Conservation (phyloP, 2,113 vertebrate species). For the Cryptoleucopteryx plumbea region DNA sequence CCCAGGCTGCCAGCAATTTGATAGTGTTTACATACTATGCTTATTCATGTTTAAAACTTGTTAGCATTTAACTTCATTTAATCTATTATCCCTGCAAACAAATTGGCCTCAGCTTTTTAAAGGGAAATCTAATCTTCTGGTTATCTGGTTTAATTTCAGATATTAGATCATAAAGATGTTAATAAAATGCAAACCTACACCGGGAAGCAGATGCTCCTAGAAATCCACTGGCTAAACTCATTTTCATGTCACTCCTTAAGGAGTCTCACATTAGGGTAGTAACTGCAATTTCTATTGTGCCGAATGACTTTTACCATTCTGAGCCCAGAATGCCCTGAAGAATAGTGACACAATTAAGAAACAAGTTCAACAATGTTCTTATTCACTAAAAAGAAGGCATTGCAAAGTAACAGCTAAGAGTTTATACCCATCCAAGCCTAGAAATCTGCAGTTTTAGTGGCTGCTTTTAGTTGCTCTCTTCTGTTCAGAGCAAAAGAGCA, state of each 20-base stretch:
- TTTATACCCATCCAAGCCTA: background rate
- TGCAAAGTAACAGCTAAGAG: background rate
- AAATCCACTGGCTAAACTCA: background rate
- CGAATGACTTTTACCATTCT: background rate
- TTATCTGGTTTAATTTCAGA: background rate
- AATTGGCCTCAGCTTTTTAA: background rate
- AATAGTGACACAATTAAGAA: background rate
- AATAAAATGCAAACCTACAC: background rate
- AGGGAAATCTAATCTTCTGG: background rate
- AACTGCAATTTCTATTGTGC: background rate
- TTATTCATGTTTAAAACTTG: background rate
- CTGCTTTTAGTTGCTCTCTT: background rate
- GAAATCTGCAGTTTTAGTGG: background rate
- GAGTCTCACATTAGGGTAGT: background rate
- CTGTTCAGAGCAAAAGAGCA: background rate
- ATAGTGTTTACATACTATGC: background rate
- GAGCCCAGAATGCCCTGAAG: background rate
- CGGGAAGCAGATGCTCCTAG: background rate
- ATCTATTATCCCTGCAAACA: background rate
- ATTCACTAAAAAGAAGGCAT: background rate
- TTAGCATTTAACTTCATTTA: background rate
- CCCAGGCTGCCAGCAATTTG: background rate
- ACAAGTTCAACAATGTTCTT: background rate
- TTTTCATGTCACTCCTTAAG: background rate
- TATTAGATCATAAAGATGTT: background rate